Percentiles rank a stretch among this genome's conserved stretches.
These are phyloP conservation scores for Phaonia tiefii DNA, from an alignment of 2,888 invertebrate species.

Conservation along the genomic window DNA sequence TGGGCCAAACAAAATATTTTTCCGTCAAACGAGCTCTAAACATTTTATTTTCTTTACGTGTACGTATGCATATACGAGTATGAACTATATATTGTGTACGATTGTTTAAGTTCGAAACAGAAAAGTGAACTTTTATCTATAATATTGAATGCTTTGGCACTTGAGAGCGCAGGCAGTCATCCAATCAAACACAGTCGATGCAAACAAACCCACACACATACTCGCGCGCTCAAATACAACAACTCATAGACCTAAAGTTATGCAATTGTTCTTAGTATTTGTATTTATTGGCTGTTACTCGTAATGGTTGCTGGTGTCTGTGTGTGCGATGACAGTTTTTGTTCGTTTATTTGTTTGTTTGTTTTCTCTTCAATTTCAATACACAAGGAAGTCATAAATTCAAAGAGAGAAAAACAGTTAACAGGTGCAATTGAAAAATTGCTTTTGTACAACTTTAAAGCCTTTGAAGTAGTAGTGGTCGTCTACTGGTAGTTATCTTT, in stretches of 20 bases:
- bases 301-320: too few species aligned
- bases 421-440: slow-evolving; percentile 41
- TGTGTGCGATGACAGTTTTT: slow-evolving; percentile 30
- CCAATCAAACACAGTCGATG: neutral
- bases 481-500: neutral
- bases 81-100: too few species aligned
- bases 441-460: slow-evolving; percentile 22
- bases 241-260: slow-evolving; percentile 5
- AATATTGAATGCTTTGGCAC: slow-evolving; percentile 31
- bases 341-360: slow-evolving; percentile 26
- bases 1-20: too few species aligned
- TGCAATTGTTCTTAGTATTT: slow-evolving; percentile 28
- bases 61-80: too few species aligned
- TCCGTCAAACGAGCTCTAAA: too few species aligned
- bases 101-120: neutral
- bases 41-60: too few species aligned
- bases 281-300: slow-evolving; percentile 25
- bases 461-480: neutral
- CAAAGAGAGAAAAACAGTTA: slow-evolving; percentile 29
- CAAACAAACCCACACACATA: neutral
- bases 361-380: slow-evolving; percentile 34
- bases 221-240: neutral
- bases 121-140: slow-evolving; percentile 28
- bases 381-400: slow-evolving; percentile 44
- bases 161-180: slow-evolving; percentile 4